Percentiles rank a stretch among this genome's conserved stretches.
Conservation (phyloP, 2,113 vertebrate species). For the Menura novaehollandiae region DNA sequence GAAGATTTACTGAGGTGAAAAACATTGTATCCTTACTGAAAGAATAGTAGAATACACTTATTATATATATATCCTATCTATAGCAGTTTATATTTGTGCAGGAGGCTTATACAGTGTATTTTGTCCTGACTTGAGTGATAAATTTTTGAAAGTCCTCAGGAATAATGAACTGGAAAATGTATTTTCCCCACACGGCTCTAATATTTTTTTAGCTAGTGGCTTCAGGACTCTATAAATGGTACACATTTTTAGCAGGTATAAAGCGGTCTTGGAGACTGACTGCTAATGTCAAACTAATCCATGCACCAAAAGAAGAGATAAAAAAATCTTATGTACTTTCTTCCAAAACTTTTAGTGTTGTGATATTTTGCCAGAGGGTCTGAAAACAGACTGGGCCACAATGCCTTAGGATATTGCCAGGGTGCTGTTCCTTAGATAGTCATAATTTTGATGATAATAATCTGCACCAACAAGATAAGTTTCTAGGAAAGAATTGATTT, state of each 20-base stretch:
- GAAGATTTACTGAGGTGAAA: slow-evolving; percentile 57
- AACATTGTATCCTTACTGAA: slow-evolving; percentile 26
- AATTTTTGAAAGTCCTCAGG: slow-evolving; percentile 30
- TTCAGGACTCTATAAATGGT: background rate
- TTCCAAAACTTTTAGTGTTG: background rate
- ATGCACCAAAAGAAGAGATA: background rate
- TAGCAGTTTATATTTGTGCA: slow-evolving; percentile 46
- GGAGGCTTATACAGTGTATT: slow-evolving; percentile 4
- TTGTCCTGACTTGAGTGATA: slow-evolving; percentile 36
- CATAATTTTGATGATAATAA: background rate
- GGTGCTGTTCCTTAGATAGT: background rate
- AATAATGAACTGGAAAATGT: slow-evolving; percentile 50
- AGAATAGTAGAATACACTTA: background rate
- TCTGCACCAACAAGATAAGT: background rate
- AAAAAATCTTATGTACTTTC: background rate
- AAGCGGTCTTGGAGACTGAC: background rate
- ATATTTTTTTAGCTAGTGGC: background rate
- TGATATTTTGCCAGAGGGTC: background rate
- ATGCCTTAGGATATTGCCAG: background rate
- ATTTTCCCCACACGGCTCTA: background rate
- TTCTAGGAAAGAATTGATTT: background rate
- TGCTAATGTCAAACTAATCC: background rate
- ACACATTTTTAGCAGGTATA: background rate
- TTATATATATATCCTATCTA: background rate
- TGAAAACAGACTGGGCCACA: background rate